A percentile compares a stretch with the other conserved stretches of the same genome.
Conservation (phyloP, 2,888 invertebrate genomes). For the Physocephala rufipes region DNA sequence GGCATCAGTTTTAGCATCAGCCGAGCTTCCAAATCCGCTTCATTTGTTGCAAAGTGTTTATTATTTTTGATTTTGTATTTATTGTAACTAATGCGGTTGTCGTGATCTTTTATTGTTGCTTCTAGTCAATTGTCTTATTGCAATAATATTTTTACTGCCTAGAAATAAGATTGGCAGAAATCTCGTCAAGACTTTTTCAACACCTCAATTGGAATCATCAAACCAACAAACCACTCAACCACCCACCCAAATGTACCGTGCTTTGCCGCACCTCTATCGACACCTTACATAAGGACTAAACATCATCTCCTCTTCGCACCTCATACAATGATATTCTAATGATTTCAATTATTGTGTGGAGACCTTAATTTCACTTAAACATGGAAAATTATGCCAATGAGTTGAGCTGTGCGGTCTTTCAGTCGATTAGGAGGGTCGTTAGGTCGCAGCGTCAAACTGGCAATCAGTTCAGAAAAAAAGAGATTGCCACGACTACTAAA, state of each 20-base stretch:
- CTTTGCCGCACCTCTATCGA: not conserved
- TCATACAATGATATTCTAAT: not conserved
- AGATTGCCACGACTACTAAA: too few species aligned
- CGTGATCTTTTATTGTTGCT: not conserved
- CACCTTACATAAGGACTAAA: not conserved
- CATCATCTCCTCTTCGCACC: not conserved
- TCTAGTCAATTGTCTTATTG: slow-evolving; percentile 19
- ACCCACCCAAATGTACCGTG: not conserved
- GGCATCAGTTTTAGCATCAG: too few species aligned
- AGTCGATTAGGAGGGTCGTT: not conserved
- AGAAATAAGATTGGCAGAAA: too few species aligned
- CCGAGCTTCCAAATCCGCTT: not conserved
- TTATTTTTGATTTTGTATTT: not conserved
- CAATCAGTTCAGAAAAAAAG: too few species aligned
- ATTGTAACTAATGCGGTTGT: not conserved
- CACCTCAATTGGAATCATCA: not conserved
- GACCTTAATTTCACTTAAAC: slow-evolving; percentile 31
- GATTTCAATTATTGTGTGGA: not conserved
- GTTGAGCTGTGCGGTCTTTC: not conserved
- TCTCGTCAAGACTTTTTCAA: too few species aligned
- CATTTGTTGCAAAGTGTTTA: slow-evolving; percentile 8
- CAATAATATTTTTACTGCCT: slow-evolving; percentile 18
- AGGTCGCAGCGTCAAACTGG: not conserved
- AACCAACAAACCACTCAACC: not conserved
- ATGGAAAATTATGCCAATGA: slow-evolving; percentile 24